Base-by-base conservation (phyloP, 2,113 vertebrate species). In the Calyptomena viridis region DNA sequence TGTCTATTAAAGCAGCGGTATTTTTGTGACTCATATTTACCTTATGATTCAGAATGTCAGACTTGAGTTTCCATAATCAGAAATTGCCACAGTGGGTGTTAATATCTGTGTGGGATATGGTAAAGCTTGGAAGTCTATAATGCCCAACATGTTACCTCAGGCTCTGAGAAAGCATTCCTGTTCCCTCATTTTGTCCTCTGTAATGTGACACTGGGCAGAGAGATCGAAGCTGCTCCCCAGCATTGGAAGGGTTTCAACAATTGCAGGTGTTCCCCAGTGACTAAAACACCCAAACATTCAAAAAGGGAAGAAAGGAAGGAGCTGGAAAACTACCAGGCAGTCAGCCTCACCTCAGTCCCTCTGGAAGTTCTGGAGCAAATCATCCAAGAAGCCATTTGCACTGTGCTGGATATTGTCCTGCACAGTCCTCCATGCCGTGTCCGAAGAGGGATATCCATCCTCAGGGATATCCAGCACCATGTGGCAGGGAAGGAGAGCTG, bases 351-450 rank as follows among this genome's bases (percentile, higher is more conserved):
- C 16, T 58, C 52, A 25, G 7, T 30, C 7, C 10, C 64, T 49
- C 55, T 39, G 69, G 37, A 74, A 66, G 14, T 24, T 56, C 6
- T 3, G n/a, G 44, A 73, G 23, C 23, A 60, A 22, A 27, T 39
- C 19, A 28, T 8, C 16, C 53, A 30, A 42, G 23, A n/a, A 86
- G 35, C 35, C 21, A 2, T 39, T 35, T 44, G 14, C 24, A 19
- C 13, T 59, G 49, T 39, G 14, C 2, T 37, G 1, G 22, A 3
- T 64, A 13, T 8, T 5, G 4, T 11, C 12, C 16, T n/a, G 55
- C 35, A 19, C 49, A 25, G 35, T 78, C 19, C 50, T 42, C 33
- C 0, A 0, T 0, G 1, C 2, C 0, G 0, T 17, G 21, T 25
- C 18, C 40, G 10, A 62, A 67, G 15, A 0, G 0, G 31, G 37